Conservation (phyloP, 2,888 invertebrate species). For the Tachina fera region DNA sequence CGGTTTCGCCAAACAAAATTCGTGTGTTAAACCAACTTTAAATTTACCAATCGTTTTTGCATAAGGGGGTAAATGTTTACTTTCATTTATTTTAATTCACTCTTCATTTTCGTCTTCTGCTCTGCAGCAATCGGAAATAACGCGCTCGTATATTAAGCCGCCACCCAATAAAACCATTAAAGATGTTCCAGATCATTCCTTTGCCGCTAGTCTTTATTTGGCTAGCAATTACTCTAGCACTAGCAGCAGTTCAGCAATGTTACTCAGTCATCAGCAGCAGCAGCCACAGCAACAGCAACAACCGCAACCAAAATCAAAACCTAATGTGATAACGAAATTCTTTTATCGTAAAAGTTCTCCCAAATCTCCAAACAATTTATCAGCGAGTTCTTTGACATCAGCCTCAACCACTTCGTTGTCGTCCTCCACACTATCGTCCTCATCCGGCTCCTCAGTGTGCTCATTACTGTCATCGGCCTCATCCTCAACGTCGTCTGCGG, state of each 20-base stretch:
- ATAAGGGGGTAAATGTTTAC: no score
- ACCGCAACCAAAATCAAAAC: constrained; percentile 80
- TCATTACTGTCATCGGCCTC: constrained; percentile 76
- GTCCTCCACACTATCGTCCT: constrained; percentile 76
- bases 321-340: constrained; percentile 82
- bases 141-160: constrained; percentile 87
- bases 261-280: constrained; percentile 66
- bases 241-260: constrained; percentile 57
- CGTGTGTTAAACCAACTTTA: no score
- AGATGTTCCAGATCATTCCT: constrained; percentile 85
- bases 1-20: no score
- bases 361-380: constrained; percentile 79
- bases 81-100: no score
- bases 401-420: constrained; percentile 73
- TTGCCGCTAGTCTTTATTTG: constrained; percentile 58
- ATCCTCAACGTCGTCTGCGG: constrained; percentile 76
- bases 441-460: constrained; percentile 76
- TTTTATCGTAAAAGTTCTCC: constrained; percentile 83
- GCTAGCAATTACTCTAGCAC: constrained; percentile 69
- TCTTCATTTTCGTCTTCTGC: constrained; percentile 64
- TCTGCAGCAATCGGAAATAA: constrained; percentile 87
- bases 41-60: no score
- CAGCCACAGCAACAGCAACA: constrained; percentile 69
- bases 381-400: constrained; percentile 75
- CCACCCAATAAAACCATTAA: constrained; percentile 88